Evolutionary conservation across 2,888 invertebrate species (phyloP).

Genomic region (Rapana venosa): DNA sequence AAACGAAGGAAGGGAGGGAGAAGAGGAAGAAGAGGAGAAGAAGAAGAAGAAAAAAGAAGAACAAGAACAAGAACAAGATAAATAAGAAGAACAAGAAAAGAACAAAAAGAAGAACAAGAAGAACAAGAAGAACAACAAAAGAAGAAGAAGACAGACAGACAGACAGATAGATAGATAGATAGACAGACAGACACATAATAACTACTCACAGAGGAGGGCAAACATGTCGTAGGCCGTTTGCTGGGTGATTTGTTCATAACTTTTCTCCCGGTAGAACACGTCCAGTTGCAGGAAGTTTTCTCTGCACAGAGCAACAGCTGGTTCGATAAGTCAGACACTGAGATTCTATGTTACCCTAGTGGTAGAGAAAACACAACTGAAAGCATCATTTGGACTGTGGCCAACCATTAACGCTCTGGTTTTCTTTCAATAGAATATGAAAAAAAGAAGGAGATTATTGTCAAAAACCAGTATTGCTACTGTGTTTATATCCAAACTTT

Average conservation of each 20-base stretch:
- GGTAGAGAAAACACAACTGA: background rate
- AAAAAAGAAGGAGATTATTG: no score
- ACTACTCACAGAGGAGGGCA: slow-evolving; percentile 66
- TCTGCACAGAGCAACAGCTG: slow-evolving; percentile 52
- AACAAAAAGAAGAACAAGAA: background rate
- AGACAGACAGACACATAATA: no score
- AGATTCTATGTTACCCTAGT: background rate
- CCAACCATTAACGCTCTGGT: background rate
- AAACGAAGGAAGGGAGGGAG: background rate
- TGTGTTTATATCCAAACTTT: no score
- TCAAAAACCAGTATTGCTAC: no score
- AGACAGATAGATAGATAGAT: no score
- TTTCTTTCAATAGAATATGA: background rate
- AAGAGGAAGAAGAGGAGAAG: background rate
- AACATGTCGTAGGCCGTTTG: slow-evolving; percentile 67
- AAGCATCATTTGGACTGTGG: background rate
- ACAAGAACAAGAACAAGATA: background rate
- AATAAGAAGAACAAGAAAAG: no score
- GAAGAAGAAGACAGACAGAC: background rate
- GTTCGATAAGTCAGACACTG: no score
- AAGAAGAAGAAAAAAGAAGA: background rate
- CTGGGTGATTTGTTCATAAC: slow-evolving; percentile 68
- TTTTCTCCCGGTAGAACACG: slow-evolving; percentile 67
- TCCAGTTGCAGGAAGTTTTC: slow-evolving; percentile 68
- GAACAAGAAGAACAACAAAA: background rate